Percentiles rank a stretch among this genome's conserved stretches.
These are phyloP conservation scores for Forficula auricularia DNA, from an alignment of 1,140 invertebrate genomes.

Conservation along the genomic window DNA sequence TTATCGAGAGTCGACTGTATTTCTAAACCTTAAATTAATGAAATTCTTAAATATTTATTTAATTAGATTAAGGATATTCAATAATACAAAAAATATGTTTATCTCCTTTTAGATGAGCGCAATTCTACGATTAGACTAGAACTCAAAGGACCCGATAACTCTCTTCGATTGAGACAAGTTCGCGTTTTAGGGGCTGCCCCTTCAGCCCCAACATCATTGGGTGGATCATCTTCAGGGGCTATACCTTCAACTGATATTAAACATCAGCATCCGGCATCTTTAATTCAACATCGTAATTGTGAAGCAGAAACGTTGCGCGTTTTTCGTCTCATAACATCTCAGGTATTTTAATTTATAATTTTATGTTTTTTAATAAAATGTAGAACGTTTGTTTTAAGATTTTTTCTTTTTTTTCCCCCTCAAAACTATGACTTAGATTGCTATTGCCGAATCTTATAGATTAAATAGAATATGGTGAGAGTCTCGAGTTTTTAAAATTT, in stretches of 20 bases:
- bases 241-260: conserved; percentile 21
- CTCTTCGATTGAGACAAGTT: conserved; percentile 73
- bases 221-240: conserved; percentile 1
- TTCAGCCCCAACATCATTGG: conserved; percentile 26
- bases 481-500: no score
- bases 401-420: no score
- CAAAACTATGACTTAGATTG: no score
- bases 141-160: conserved; percentile 79
- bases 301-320: conserved; percentile 85
- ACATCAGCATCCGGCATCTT: conserved; percentile 29
- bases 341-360: conserved; percentile 32
- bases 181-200: conserved; percentile 37
- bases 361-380: not conserved
- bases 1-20: no score
- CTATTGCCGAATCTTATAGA: no score
- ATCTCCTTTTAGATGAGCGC: conserved; percentile 25
- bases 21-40: no score
- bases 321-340: conserved; percentile 81
- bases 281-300: conserved; percentile 70
- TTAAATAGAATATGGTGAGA: no score
- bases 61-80: no score
- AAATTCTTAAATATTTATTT: no score
- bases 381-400: no score
- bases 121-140: conserved; percentile 54
- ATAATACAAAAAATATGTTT: no score